phyloP scores from a whole-genome alignment of 2,888 invertebrate genomes.

The Campaea margaritaria region DNA sequence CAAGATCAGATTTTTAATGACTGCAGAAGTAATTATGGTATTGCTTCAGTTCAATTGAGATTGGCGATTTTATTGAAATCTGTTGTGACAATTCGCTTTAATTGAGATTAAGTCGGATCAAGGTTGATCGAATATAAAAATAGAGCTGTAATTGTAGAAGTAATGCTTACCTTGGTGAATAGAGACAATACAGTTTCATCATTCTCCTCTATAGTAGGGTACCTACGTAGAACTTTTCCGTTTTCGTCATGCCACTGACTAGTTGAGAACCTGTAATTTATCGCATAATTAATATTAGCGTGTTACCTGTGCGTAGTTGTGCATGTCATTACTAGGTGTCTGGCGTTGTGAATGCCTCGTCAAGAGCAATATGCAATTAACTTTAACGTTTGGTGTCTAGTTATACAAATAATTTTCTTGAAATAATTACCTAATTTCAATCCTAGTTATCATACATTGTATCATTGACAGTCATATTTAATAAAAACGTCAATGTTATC shows the following conservation, averaged over 20 bases:
- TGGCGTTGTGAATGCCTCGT: no score
- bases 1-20: neutral
- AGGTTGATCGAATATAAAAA: slow-evolving; percentile 23
- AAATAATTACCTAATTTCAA: neutral
- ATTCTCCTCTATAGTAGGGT: slow-evolving; percentile 78
- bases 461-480: no score
- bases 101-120: slow-evolving; percentile 24
- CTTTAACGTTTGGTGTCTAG: neutral
- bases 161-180: slow-evolving; percentile 69
- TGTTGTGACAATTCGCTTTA: slow-evolving; percentile 22
- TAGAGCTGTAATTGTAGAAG: slow-evolving; percentile 17
- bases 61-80: slow-evolving; percentile 22
- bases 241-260: slow-evolving; percentile 94
- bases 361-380: neutral
- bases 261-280: slow-evolving; percentile 87
- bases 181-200: slow-evolving; percentile 77
- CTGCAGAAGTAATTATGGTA: slow-evolving; percentile 3
- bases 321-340: no score
- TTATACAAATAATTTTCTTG: neutral
- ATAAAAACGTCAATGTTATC: no score
- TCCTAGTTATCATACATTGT: no score
- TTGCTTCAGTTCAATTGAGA: slow-evolving; percentile 12
- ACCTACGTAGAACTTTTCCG: slow-evolving; percentile 87
- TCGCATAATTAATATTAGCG: slow-evolving; percentile 4
- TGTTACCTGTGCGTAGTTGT: no score